These are phyloP conservation scores for Cryptoblepharus egeriae DNA, from an alignment of 2,797 vertebrate species.

Conservation along the genomic window DNA sequence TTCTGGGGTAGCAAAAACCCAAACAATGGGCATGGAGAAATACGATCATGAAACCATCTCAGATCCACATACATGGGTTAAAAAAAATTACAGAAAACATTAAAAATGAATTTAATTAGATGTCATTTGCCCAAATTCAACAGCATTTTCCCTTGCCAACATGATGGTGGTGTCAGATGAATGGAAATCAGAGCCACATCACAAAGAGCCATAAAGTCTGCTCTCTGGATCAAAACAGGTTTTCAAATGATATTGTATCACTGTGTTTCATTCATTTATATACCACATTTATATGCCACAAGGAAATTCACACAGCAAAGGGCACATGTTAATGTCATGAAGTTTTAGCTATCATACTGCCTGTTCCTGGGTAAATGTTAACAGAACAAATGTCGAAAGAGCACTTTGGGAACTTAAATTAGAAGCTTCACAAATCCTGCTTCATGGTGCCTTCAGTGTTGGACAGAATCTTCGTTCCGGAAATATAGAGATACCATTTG, in stretches of 20 bases:
- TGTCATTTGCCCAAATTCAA: no score
- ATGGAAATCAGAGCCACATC: not conserved
- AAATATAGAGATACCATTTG: not conserved
- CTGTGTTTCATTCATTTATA: slow-evolving; percentile 11
- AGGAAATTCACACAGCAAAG: slow-evolving; percentile 19
- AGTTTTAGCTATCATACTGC: slow-evolving; percentile 27
- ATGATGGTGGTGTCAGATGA: no score
- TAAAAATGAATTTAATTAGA: no score
- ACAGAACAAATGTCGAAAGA: not conserved
- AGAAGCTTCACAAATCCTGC: not conserved
- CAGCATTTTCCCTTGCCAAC: no score
- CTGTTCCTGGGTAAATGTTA: slow-evolving; percentile 17
- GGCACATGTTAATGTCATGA: slow-evolving; percentile 24
- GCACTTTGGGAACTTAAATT: not conserved
- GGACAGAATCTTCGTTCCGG: not conserved
- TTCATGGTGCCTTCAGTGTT: not conserved
- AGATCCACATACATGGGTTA: no score
- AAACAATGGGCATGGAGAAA: no score
- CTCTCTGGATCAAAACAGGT: not conserved
- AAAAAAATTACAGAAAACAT: no score
- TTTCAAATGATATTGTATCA: slow-evolving; percentile 18
- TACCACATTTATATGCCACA: not conserved
- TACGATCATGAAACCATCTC: no score
- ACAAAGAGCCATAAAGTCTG: not conserved
- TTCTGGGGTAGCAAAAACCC: no score